phyloP scores from a whole-genome alignment of 2,888 invertebrate genomes.

The Neocrepidodera transversa region DNA sequence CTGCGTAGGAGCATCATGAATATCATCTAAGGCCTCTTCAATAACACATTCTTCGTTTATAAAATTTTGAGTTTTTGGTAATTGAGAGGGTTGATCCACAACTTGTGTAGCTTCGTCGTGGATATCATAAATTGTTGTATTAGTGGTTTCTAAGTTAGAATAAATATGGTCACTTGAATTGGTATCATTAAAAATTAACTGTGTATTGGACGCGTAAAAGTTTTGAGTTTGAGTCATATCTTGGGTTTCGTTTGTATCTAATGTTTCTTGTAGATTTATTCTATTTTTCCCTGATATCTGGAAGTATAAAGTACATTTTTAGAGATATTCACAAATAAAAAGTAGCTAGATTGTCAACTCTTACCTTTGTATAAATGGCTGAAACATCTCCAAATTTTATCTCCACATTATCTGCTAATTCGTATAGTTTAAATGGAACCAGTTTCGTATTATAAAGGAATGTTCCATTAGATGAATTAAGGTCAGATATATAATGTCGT shows the following conservation, averaged over 20 bases:
- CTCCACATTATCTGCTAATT: conserved; percentile 44
- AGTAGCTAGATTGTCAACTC: no score
- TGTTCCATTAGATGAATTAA: conserved; percentile 57
- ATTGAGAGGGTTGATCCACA: conserved; percentile 13
- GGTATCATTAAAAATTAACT: conserved; percentile 35
- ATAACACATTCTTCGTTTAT: background rate
- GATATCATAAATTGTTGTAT: background rate
- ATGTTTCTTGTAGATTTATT: conserved; percentile 19
- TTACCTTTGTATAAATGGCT: conserved; percentile 43
- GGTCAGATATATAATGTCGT: conserved; percentile 54
- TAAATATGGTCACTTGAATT: conserved; percentile 10
- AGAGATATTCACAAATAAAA: no score
- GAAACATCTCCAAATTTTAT: conserved; percentile 50
- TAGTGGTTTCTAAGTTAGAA: background rate
- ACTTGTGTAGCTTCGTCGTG: conserved; percentile 41
- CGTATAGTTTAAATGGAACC: conserved; percentile 50
- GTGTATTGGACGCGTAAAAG: conserved; percentile 47
- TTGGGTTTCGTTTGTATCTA: conserved; percentile 37
- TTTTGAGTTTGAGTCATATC: conserved; percentile 41
- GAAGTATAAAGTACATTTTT: no score
- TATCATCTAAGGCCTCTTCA: conserved; percentile 8
- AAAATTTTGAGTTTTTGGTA: background rate
- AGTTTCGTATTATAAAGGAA: conserved; percentile 45
- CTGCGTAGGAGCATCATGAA: conserved; percentile 42
- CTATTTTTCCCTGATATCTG: no score